Evolutionary conservation across 2,797 vertebrate species (phyloP).

Genomic region (Scyliorhinus canicula): DNA sequence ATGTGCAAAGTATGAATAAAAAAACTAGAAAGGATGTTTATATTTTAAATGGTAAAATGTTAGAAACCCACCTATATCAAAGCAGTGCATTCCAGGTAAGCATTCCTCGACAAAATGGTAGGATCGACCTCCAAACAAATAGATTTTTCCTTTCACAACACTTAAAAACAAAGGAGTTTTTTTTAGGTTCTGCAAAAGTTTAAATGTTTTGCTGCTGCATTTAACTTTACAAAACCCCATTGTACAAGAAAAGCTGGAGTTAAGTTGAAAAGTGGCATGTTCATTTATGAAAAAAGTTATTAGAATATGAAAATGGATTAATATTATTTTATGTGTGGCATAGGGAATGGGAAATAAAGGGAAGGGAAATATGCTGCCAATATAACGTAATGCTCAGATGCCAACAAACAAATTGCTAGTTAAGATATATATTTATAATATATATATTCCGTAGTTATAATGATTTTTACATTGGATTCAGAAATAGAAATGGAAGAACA

Average conservation of each 20-base stretch:
- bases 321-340: neutral
- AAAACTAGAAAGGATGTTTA: neutral
- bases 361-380: neutral
- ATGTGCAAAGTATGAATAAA: neutral
- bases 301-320: neutral
- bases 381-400: neutral
- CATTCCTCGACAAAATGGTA: constrained; percentile 51
- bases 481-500: neutral
- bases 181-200: neutral
- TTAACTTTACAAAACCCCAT: constrained; percentile 28
- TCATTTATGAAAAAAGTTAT: neutral
- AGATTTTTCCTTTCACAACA: constrained; percentile 59
- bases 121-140: constrained; percentile 60
- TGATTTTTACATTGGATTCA: neutral
- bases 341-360: neutral
- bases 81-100: constrained; percentile 59
- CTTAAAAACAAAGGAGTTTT: constrained; percentile 44
- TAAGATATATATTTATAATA: too few species aligned
- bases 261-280: neutral
- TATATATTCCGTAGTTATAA: neutral
- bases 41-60: neutral
- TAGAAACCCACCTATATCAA: constrained; percentile 56
- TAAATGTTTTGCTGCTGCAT: neutral
- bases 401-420: too few species aligned
- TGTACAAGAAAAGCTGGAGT: neutral